phyloP scores from a whole-genome alignment of 2,797 vertebrate species.

The Darevskia nairensis region DNA sequence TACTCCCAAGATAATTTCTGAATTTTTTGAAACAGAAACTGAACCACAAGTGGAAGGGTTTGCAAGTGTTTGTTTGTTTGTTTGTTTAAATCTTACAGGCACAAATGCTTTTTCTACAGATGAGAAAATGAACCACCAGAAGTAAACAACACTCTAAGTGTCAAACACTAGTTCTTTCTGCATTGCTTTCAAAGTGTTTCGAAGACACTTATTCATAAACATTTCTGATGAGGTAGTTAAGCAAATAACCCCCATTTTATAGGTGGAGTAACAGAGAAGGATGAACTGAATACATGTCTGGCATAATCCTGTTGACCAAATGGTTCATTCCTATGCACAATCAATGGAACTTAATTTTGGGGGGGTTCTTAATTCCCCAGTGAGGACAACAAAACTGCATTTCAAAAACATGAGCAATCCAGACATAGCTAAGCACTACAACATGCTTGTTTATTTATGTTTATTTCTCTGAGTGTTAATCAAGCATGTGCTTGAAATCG shows the following conservation, averaged over 20 bases:
- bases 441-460: not conserved
- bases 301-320: slow-evolving; percentile 23
- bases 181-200: slow-evolving; percentile 70
- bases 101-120: slow-evolving; percentile 36
- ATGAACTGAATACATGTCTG: slow-evolving; percentile 62
- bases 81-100: slow-evolving; percentile 32
- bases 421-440: not conserved
- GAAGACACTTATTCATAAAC: slow-evolving; percentile 67
- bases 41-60: slow-evolving; percentile 32
- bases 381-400: not conserved
- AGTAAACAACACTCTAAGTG: slow-evolving; percentile 49
- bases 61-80: not conserved
- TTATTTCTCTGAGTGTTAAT: slow-evolving; percentile 7
- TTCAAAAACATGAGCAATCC: slow-evolving; percentile 11
- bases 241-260: slow-evolving; percentile 63
- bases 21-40: not conserved
- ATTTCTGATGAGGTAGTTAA: slow-evolving; percentile 70
- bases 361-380: not conserved
- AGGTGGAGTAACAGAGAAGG: slow-evolving; percentile 62
- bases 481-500: not conserved
- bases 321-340: not conserved
- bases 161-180: slow-evolving; percentile 60
- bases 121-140: slow-evolving; percentile 32
- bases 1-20: not conserved
- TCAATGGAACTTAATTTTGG: not conserved